phyloP scores from a whole-genome alignment of 2,888 invertebrate species.

The Pyrgus malvae region DNA sequence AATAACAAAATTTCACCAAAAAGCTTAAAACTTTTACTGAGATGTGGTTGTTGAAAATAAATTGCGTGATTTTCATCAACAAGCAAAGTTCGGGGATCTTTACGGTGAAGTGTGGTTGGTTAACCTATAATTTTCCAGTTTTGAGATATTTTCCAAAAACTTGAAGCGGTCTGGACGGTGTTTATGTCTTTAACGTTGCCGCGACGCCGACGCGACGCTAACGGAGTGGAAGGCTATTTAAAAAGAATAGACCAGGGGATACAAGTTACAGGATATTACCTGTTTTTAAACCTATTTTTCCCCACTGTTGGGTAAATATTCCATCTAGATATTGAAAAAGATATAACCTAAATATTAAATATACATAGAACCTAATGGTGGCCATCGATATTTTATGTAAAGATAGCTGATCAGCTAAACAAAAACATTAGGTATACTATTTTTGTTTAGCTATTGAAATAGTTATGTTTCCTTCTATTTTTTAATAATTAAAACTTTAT shows the following conservation, averaged over 20 bases:
- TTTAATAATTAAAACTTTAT: too few species aligned
- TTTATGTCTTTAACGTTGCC: slow-evolving; percentile 47
- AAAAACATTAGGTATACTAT: too few species aligned
- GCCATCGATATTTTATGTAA: too few species aligned
- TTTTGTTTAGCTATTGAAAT: too few species aligned
- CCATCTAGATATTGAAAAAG: too few species aligned
- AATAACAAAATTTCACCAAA: too few species aligned
- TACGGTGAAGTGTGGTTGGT: background rate
- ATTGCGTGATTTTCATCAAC: background rate
- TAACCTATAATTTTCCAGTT: slow-evolving; percentile 32
- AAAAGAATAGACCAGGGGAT: slow-evolving; percentile 26
- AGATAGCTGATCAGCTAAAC: too few species aligned
- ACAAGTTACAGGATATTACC: background rate
- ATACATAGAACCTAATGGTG: too few species aligned
- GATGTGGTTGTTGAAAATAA: too few species aligned
- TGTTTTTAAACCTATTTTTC: background rate
- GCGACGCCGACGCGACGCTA: slow-evolving; percentile 47
- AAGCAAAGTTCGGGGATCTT: slow-evolving; percentile 4
- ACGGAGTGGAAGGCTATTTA: slow-evolving; percentile 40
- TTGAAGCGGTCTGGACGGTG: slow-evolving; percentile 47
- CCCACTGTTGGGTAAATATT: background rate
- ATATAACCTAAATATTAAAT: too few species aligned
- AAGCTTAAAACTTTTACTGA: too few species aligned
- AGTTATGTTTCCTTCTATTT: too few species aligned
- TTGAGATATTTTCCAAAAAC: slow-evolving; percentile 47